Evolutionary conservation across 2,888 invertebrate genomes (phyloP).

Genomic region (Stenichneumon culpator): DNA sequence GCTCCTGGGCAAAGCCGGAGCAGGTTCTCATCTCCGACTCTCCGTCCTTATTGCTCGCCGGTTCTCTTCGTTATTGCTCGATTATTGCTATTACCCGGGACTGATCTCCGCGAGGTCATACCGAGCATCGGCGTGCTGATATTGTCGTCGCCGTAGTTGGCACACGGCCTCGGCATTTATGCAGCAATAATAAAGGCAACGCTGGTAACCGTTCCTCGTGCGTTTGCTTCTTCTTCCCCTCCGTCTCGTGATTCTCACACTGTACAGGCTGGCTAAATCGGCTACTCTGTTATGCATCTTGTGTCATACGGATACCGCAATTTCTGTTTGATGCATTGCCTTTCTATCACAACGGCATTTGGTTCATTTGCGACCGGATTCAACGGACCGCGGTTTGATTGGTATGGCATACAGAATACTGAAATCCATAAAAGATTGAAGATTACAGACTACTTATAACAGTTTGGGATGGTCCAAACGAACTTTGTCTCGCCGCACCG

Average conservation of each 20-base stretch:
- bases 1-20: conserved; percentile 60
- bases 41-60: conserved; percentile 44
- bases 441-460: neutral
- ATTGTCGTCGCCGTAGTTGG: conserved; percentile 67
- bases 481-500: neutral
- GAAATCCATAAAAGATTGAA: neutral
- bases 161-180: conserved; percentile 71
- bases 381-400: neutral
- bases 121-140: conserved; percentile 60
- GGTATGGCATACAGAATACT: neutral
- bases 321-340: neutral
- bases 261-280: neutral
- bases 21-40: conserved; percentile 47
- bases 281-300: conserved; percentile 3
- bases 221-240: conserved; percentile 53
- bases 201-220: conserved; percentile 16
- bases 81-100: conserved; percentile 75
- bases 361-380: no score
- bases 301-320: neutral
- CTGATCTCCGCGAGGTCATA: conserved; percentile 71
- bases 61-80: conserved; percentile 73
- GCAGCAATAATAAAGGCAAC: conserved; percentile 71
- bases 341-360: neutral
- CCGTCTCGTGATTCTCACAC: conserved; percentile 31
- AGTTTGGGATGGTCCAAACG: neutral